A percentile compares a stretch with the other conserved stretches of the same genome.
Conservation (phyloP, 2,113 vertebrate genomes). For the Pluvianellus socialis region DNA sequence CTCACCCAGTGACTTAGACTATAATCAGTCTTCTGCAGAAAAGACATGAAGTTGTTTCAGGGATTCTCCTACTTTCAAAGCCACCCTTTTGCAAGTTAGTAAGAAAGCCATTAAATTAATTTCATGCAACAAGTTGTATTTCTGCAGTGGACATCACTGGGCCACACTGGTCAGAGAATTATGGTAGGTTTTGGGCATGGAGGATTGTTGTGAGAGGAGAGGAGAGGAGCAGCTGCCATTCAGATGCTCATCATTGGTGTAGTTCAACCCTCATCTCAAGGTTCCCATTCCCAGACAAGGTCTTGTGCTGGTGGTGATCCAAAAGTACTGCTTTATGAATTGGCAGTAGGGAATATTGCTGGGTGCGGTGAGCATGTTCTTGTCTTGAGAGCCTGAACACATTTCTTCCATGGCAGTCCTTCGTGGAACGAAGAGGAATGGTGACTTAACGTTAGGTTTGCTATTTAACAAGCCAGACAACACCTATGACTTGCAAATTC, state of each 20-base stretch:
- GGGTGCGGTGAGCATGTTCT: not conserved
- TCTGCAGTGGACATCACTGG: not conserved
- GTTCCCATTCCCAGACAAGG: not conserved
- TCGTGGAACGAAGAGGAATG: not conserved
- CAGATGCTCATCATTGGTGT: not conserved
- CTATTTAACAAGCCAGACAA: not conserved
- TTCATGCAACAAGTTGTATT: not conserved
- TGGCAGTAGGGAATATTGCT: not conserved
- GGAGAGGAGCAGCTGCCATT: not conserved
- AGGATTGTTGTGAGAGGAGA: not conserved
- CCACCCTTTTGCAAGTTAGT: not conserved
- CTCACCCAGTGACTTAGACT: not conserved
- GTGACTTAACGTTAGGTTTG: conserved; percentile 4
- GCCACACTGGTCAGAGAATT: not conserved
- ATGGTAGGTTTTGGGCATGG: not conserved
- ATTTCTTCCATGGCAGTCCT: not conserved
- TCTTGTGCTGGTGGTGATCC: not conserved
- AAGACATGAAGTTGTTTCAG: not conserved
- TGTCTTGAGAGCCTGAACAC: not conserved
- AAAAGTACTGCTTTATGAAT: not conserved
- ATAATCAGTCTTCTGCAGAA: not conserved
- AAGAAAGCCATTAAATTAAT: not conserved
- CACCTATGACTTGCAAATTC: not conserved
- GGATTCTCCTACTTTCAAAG: not conserved
- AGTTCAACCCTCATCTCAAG: not conserved